Base-by-base conservation (phyloP, 2,113 vertebrate species). In the Salvator merianae region DNA sequence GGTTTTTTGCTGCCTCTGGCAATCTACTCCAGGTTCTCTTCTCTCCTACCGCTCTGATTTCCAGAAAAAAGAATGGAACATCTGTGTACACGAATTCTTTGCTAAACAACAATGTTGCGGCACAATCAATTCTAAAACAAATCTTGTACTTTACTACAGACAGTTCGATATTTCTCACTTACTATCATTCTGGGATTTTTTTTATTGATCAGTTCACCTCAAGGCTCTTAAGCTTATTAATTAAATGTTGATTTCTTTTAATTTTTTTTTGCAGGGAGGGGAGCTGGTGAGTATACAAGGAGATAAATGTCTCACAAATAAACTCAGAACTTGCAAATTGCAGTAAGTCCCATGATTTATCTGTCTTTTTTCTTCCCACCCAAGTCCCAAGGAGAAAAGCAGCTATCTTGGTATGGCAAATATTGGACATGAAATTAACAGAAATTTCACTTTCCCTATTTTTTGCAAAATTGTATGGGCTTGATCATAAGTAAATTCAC, bases 261-360 rank as follows among this genome's bases (percentile, higher is more conserved):
- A 82, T 85, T 77, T 71, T 7, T 55, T 16, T 59, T 16, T 59
- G 14, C 3, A 4, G 55, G 55, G 20, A 59, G 55, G 55, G 16
- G 14, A 59, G 55, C 71, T 83, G 14, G 79, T 90, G 84, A 92
- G 85, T 84, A 88, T 82, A 92, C 85, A 93, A 88, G 84, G 89
- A 95, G 93, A 94, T 93, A 95, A 94, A 95, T 91, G 91, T 87
- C 91, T 95, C 86, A 88, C 88, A 95, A 94, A 95, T 94, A 95
- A 93, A 95, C 91, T 91, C 89, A 78, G 65, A 91, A 85, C 87
- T 93, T 84, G 65, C 84, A 91, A 30, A 59, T 47, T 70, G 26
- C 76, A 79, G 76, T 38, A 72, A 71, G 79, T 72, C 68, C 80
- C 86, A 84, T 85, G 84, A 94, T 95, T 93, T 94, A 87, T 95